phyloP scores from a whole-genome alignment of 1,140 invertebrate species.

The Drosophila guanche region DNA sequence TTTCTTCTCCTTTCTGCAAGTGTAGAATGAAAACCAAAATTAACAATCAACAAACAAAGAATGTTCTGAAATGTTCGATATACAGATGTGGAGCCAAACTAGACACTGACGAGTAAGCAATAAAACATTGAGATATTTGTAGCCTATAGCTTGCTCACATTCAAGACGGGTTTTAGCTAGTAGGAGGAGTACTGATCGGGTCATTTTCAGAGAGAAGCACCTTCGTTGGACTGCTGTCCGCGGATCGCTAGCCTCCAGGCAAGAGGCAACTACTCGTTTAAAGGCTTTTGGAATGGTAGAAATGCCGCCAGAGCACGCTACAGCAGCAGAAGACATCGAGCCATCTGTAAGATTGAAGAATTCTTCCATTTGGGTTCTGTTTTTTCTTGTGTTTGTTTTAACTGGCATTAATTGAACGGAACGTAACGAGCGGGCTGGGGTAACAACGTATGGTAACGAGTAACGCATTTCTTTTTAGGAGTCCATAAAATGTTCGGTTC shows the following conservation, averaged over 20 bases:
- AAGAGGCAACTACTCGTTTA: conserved; percentile 37
- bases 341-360: conserved; percentile 79
- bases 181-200: conserved; percentile 19
- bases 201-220: conserved; percentile 39
- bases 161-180: conserved; percentile 37
- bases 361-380: conserved; percentile 66
- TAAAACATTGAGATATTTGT: conserved; percentile 52
- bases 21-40: conserved; percentile 58
- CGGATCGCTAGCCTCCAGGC: conserved; percentile 41
- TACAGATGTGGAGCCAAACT: conserved; percentile 58
- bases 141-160: conserved; percentile 69
- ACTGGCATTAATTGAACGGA: conserved; percentile 40
- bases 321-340: conserved; percentile 73
- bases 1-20: conserved; percentile 82
- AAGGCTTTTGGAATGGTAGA: conserved; percentile 60
- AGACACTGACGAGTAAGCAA: conserved; percentile 54
- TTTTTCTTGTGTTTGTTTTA: conserved; percentile 27
- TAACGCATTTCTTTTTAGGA: conserved; percentile 35
- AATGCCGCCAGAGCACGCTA: conserved; percentile 63
- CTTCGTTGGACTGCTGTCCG: conserved; percentile 1
- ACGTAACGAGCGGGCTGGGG: conserved; percentile 7
- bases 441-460: conserved; percentile 17
- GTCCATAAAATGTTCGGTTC: conserved; percentile 21
- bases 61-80: conserved; percentile 29
- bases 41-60: conserved; percentile 36